Conservation (phyloP, 2,113 vertebrate species). For the Sardina pilchardus region DNA sequence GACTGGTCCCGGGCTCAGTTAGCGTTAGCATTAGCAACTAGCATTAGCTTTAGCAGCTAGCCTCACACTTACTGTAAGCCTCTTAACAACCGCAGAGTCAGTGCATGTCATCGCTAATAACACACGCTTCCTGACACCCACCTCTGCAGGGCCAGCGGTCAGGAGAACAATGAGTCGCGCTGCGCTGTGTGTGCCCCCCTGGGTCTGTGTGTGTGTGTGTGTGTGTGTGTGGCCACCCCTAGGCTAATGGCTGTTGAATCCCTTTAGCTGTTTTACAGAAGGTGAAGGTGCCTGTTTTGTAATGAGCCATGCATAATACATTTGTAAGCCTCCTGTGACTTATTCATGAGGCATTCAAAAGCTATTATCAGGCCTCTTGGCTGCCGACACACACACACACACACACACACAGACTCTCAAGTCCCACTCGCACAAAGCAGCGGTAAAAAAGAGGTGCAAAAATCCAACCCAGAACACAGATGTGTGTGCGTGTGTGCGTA, state of each 20-base stretch:
- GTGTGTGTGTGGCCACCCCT: background rate
- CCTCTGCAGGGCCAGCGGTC: background rate
- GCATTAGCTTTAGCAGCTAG: background rate
- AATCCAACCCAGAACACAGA: too few species aligned
- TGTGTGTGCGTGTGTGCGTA: background rate
- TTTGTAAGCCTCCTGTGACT: constrained; percentile 26
- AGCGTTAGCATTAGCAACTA: too few species aligned
- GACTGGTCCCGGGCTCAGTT: too few species aligned
- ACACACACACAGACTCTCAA: background rate
- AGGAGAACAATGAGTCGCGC: background rate
- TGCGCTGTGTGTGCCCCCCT: background rate
- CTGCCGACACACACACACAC: background rate
- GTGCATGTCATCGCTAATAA: background rate
- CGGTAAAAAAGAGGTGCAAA: background rate
- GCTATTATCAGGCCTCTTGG: background rate
- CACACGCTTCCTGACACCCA: background rate
- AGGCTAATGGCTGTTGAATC: constrained; percentile 2
- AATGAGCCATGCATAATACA: constrained; percentile 26
- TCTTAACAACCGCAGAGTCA: background rate
- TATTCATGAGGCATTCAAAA: constrained; percentile 26
- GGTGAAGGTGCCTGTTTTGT: too few species aligned
- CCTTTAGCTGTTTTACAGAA: background rate
- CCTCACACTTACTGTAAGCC: background rate
- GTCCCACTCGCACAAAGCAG: background rate
- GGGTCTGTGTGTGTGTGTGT: background rate